Evolutionary conservation across 2,113 vertebrate species (phyloP).

Genomic region (Callipepla californica): DNA sequence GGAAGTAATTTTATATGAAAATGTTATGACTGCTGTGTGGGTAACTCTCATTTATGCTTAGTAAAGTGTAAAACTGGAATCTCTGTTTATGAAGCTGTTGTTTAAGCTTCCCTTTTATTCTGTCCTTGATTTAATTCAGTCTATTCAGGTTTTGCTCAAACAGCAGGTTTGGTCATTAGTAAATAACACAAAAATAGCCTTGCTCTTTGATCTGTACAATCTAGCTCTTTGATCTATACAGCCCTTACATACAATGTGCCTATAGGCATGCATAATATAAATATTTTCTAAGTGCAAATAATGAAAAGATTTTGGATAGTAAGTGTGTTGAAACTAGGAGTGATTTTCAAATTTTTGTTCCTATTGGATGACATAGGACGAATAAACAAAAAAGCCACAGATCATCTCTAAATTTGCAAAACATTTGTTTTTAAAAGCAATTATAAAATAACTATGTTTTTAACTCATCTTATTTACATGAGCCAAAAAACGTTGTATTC

Average conservation of each 20-base stretch:
- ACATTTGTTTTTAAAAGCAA: background rate
- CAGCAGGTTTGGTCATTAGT: conserved; percentile 58
- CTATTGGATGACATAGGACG: background rate
- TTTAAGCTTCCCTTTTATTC: conserved; percentile 46
- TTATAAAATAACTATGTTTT: background rate
- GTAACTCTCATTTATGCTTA: conserved; percentile 49
- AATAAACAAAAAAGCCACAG: conserved; percentile 17
- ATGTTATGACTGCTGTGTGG: conserved; percentile 13
- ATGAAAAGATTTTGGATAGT: conserved; percentile 54
- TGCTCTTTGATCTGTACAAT: conserved; percentile 33
- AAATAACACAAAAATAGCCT: conserved; percentile 34
- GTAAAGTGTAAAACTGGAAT: conserved; percentile 44
- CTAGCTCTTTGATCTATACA: background rate
- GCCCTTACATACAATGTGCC: background rate
- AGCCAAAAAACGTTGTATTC: background rate
- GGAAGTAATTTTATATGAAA: conserved; percentile 56
- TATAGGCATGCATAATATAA: conserved; percentile 34
- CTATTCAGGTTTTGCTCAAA: conserved; percentile 54
- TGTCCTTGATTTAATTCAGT: conserved; percentile 45
- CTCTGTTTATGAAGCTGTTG: conserved; percentile 25
- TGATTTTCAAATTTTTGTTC: conserved; percentile 27
- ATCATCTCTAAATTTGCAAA: conserved; percentile 21
- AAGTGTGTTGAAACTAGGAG: conserved; percentile 39
- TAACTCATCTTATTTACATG: background rate
- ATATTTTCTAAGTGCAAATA: conserved; percentile 53